Evolutionary conservation across 2,797 vertebrate species (phyloP).

Genomic region (Calcarius lapponicus): DNA sequence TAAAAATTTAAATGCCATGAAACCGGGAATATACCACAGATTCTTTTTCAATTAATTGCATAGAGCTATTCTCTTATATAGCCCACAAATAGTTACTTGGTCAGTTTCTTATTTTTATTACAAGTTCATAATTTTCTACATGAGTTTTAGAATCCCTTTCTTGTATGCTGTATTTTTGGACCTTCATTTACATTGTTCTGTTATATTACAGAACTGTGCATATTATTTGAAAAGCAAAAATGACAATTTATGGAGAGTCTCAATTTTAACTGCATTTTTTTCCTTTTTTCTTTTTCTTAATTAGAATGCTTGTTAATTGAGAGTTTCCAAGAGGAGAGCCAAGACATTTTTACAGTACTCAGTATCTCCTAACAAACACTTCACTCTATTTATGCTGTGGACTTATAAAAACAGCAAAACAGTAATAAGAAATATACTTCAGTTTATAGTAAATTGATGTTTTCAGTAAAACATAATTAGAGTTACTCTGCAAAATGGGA

Average conservation of each 20-base stretch:
- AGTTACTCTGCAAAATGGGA: neutral
- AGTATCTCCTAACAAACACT: conserved; percentile 37
- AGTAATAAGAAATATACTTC: neutral
- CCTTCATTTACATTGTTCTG: conserved; percentile 9
- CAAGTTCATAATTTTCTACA: neutral
- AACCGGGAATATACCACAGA: neutral
- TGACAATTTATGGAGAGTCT: neutral
- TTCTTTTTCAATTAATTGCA: neutral
- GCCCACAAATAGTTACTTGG: neutral
- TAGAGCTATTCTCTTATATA: neutral
- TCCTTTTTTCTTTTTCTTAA: neutral
- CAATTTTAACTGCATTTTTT: conserved; percentile 40
- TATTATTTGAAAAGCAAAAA: conserved; percentile 1
- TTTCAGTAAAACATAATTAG: neutral
- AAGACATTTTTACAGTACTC: neutral
- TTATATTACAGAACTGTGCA: neutral
- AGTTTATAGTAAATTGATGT: neutral
- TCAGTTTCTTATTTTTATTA: conserved; percentile 32
- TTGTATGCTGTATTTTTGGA: neutral
- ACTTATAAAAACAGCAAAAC: conserved; percentile 23
- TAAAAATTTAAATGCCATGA: neutral
- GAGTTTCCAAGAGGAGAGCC: conserved; percentile 18
- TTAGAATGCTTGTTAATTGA: conserved; percentile 2
- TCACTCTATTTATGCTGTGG: neutral
- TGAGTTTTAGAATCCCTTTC: neutral